Conservation (phyloP, 37 sponge, comb jelly and placozoan species). For the Tethya wilhelma region DNA sequence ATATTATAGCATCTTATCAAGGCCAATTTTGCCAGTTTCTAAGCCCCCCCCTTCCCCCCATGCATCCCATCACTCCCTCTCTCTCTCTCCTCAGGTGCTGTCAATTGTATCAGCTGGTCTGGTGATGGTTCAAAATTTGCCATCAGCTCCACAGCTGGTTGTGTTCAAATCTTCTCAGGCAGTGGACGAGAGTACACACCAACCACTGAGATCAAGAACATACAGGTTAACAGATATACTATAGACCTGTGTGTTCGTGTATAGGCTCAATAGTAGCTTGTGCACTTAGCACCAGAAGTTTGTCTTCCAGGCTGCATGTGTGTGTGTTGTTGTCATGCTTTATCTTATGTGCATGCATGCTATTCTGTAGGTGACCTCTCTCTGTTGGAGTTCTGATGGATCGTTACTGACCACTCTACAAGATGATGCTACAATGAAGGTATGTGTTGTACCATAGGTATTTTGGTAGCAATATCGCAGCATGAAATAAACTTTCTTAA, state of each 20-base stretch:
- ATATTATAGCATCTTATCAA: no score
- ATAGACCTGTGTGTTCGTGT: background rate
- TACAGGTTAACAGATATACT: constrained; percentile 3
- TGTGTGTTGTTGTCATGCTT: background rate
- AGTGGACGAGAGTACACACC: background rate
- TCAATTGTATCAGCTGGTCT: constrained; percentile 37
- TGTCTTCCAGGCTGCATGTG: background rate
- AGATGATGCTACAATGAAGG: constrained; percentile 10
- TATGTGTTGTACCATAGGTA: background rate
- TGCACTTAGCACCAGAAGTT: background rate
- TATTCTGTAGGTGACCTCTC: constrained; percentile 4
- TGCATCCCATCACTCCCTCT: background rate
- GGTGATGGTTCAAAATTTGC: constrained; percentile 18
- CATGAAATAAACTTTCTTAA: no score
- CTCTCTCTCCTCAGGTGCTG: constrained; percentile 16
- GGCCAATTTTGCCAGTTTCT: no score
- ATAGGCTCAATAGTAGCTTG: no score
- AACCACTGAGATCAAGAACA: constrained; percentile 24
- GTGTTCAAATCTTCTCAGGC: constrained; percentile 22
- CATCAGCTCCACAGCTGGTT: background rate
- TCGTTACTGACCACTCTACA: constrained; percentile 26
- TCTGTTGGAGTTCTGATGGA: constrained; percentile 48
- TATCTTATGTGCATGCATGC: background rate
- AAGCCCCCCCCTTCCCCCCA: no score
- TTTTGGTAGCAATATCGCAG: background rate